Evolutionary conservation across 2,113 vertebrate species (phyloP).

Genomic region (Pedionomus torquatus): DNA sequence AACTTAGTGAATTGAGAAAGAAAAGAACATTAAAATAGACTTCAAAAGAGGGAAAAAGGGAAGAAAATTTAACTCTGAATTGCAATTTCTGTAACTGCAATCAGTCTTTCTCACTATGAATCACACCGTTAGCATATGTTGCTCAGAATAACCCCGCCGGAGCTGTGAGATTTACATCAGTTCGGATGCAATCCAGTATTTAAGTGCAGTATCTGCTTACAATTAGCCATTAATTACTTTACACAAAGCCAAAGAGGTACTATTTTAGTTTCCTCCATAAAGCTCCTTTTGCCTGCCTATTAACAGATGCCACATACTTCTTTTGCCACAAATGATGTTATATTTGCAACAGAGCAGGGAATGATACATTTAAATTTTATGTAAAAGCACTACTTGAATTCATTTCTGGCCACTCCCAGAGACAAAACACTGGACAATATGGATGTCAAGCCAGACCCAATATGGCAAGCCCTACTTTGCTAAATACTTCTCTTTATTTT

Average conservation of each 20-base stretch:
- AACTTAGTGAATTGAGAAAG: background rate
- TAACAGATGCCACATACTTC: slow-evolving; percentile 3
- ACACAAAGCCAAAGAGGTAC: background rate
- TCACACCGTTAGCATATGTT: background rate
- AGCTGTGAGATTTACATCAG: background rate
- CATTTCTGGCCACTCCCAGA: background rate
- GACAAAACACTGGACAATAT: background rate
- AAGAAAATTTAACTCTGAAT: slow-evolving; percentile 5
- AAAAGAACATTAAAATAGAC: slow-evolving; percentile 7
- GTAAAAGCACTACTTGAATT: slow-evolving; percentile 35
- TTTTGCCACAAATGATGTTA: background rate
- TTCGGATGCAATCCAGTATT: background rate
- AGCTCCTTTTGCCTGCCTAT: background rate
- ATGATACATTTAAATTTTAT: background rate
- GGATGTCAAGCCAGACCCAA: background rate
- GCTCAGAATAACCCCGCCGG: background rate
- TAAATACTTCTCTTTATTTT: background rate
- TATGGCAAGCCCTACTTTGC: background rate
- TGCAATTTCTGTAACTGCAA: background rate
- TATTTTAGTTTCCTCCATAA: slow-evolving; percentile 17
- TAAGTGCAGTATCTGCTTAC: slow-evolving; percentile 5
- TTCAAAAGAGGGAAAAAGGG: background rate
- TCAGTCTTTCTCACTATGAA: background rate
- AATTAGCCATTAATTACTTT: slow-evolving; percentile 29
- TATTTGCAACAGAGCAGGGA: background rate